Evolutionary conservation across 2,113 vertebrate species (phyloP), one percentile per base, ranked within the genome.

Genomic region (Mixornis gularis): DNA sequence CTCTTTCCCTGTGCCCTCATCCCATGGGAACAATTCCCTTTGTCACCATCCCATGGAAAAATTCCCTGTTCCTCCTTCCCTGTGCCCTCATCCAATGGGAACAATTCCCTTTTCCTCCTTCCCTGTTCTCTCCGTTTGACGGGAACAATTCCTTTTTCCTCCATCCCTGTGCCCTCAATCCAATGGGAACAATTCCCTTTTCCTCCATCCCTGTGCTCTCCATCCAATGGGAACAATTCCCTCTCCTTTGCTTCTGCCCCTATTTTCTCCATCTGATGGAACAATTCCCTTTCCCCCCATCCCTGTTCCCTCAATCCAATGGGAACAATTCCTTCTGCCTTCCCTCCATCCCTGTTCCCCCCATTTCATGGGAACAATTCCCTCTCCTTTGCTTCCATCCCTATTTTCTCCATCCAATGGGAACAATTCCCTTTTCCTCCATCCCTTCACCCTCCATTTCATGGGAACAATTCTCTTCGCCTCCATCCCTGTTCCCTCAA

Each of bases 81-180:
- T 1, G 2, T 0, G 16, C 6, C 18, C 40, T 5, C 29, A 34
- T 18, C 8, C 3, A 0, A 22, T 1, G 15, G 66, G 70, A 43
- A 9, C 7, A 26, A 55, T 41, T 43, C 22, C 69, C 51, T 19
- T 13, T 53, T 1, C 2, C 64, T 2, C 62, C 15, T 9, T 44
- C 21, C 30, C 62, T 7, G 18, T 6, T 9, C 22, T 9, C 16
- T 24, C 53, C 2, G 13, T 62, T 6, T 8, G 2, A 52, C 4
- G 27, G 49, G 48, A 70, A 30, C 7, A 11, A 63, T 41, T 63
- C 60, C 60, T 21, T 30, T 30, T 66, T 10, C 4, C 52, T n/a
- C 29, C 79, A 25, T 21, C 79, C 59, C n/a, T 1, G 3, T 0
- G 0, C 9, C 4, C 62, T 20, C 25, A 17, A 11, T 38, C 10